Evolutionary conservation across 2,113 vertebrate genomes (phyloP), one percentile per base, ranked within the genome.

Genomic region (Psittacula cyanocephala): DNA sequence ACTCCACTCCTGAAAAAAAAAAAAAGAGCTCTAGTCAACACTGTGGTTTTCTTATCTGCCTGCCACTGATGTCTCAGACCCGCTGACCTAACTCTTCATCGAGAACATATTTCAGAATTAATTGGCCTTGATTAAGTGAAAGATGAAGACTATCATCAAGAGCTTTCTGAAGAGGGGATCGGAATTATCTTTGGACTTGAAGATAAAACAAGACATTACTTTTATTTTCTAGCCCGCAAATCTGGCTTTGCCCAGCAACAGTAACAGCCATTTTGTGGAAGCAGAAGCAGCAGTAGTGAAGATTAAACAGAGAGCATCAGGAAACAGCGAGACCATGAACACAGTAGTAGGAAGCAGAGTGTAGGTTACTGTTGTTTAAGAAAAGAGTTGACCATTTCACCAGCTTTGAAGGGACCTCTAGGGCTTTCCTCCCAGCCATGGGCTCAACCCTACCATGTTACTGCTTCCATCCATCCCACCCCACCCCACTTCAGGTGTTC

Each of bases 121-220:
- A 97, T 96, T 96, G 10, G 84, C 91, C 93, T 96, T 97, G 95
- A 96, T 93, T 95, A 96, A 96, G 72, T 95, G 89, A 93, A 94
- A 93, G 84, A 96, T 88, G 95, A 96, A 96, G 93, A 97, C 92
- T 85, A 93, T 88, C 86, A 95, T 94, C 92, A 83, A 97, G 93
- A 65, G 72, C 87, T 94, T 93, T 92, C 81, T 93, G 92, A 97
- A 97, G 92, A 93, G 79, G 75, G 27, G 19, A 33, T 52, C 89
- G 64, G 93, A 95, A 94, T 96, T 94, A 93, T 95, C 89, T 68
- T 49, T 88, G 68, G 90, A 95, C 86, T 96, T 86, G 0, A 6
- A 95, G 76, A 93, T 82, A 96, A 94, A 96, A 92, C 89, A 97
- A 89, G 91, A 59, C 53, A 64, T 82, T 91, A 89, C 76, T 96